Conservation (phyloP, 2,113 vertebrate genomes). For the Strix uralensis region DNA sequence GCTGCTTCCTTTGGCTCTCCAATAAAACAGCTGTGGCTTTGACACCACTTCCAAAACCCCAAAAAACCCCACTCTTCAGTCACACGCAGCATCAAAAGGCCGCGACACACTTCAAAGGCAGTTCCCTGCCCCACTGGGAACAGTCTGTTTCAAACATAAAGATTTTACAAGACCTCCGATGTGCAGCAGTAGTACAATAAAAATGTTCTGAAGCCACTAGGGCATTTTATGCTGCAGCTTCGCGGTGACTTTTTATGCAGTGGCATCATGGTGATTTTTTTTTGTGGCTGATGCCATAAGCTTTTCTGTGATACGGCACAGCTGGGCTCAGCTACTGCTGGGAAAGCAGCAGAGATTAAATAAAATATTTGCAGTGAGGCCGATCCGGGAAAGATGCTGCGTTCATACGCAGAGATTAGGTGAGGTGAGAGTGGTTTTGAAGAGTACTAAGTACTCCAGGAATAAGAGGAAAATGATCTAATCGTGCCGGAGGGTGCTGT, state of each 20-base stretch:
- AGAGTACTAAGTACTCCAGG: not conserved
- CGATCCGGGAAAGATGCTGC: not conserved
- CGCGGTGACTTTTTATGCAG: accelerated
- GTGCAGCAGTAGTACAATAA: not conserved
- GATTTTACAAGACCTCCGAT: not conserved
- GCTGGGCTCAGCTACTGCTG: not conserved
- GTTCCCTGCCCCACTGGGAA: not conserved
- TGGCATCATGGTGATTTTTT: not conserved
- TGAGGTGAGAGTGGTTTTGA: not conserved
- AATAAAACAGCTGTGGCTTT: not conserved
- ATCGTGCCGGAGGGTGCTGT: accelerated
- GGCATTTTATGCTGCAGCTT: not conserved
- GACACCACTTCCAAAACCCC: not conserved
- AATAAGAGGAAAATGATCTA: not conserved
- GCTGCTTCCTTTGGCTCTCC: not conserved
- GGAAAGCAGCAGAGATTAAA: not conserved
- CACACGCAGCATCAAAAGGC: not conserved
- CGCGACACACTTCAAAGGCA: not conserved
- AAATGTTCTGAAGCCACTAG: not conserved
- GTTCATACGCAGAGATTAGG: not conserved
- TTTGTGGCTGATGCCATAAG: not conserved
- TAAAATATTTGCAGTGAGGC: not conserved
- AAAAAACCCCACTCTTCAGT: not conserved
- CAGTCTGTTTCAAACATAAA: not conserved
- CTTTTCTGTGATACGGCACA: not conserved